Percentiles rank a stretch among this genome's conserved stretches.
Evolutionary conservation across 2,888 invertebrate genomes (phyloP).

Genomic region (Lasioglossum leucozonium): DNA sequence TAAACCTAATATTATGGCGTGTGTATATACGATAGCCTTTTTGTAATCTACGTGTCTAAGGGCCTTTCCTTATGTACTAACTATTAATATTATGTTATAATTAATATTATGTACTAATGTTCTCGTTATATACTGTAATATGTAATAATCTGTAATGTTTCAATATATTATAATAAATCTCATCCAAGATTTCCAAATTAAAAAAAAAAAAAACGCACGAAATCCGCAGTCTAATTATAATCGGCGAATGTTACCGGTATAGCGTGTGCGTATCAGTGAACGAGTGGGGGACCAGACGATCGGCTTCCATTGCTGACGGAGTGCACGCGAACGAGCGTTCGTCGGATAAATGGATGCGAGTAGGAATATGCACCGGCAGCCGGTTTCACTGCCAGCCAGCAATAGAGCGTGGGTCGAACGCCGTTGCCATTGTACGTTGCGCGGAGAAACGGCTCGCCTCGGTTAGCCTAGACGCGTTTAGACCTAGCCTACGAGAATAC

Average conservation of each 20-base stretch:
- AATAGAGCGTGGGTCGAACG: slow-evolving; percentile 65
- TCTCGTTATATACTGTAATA: too few relatives aligned
- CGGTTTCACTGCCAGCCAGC: slow-evolving; percentile 70
- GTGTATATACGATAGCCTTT: too few relatives aligned
- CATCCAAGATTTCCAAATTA: too few relatives aligned
- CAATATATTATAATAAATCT: too few relatives aligned
- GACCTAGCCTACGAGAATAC: slow-evolving; percentile 48
- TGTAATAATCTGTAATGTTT: too few relatives aligned
- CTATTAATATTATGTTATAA: too few relatives aligned
- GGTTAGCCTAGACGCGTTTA: slow-evolving; percentile 61
- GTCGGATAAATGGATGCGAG: slow-evolving; percentile 8
- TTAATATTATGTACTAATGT: too few relatives aligned
- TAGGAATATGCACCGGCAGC: slow-evolving; percentile 46
- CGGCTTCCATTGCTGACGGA: not conserved
- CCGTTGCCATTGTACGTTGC: slow-evolving; percentile 69
- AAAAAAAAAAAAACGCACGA: too few relatives aligned
- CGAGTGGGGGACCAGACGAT: not conserved
- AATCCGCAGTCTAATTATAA: not conserved
- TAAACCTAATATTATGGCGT: too few relatives aligned
- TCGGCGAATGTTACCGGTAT: not conserved
- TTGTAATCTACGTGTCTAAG: too few relatives aligned
- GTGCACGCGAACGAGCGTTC: not conserved
- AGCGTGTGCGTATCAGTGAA: not conserved
- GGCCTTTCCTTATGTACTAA: too few relatives aligned
- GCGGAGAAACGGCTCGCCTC: slow-evolving; percentile 56